Percentiles rank a stretch among this genome's conserved stretches.
Evolutionary conservation across 1,140 invertebrate species (phyloP).

Genomic region (Hyphantria cunea): DNA sequence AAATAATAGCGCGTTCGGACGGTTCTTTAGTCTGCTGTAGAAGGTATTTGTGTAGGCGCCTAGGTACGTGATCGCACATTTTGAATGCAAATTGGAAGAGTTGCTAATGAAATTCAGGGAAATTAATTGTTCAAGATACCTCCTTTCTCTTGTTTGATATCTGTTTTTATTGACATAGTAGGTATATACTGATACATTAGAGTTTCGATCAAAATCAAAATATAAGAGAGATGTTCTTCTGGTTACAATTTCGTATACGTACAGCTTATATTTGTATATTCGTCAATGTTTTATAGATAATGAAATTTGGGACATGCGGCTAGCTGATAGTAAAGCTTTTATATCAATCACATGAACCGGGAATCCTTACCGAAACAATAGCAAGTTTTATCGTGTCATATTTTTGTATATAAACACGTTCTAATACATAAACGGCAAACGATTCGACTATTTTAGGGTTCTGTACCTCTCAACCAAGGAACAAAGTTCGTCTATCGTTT

Average conservation of each 20-base stretch:
- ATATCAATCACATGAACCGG: neutral
- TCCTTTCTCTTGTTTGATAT: slow-evolving; percentile 6
- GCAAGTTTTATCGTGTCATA: neutral
- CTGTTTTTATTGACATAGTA: slow-evolving; percentile 12
- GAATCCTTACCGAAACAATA: neutral
- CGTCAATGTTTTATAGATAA: neutral
- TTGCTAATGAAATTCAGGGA: slow-evolving; percentile 62
- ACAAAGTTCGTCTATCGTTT: too few species aligned
- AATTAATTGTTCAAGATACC: slow-evolving; percentile 28
- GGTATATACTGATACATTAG: slow-evolving; percentile 4
- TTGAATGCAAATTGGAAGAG: slow-evolving; percentile 69
- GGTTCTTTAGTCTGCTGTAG: slow-evolving; percentile 62
- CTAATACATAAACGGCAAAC: neutral
- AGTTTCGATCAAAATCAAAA: neutral
- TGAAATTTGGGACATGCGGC: neutral
- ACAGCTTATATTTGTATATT: neutral
- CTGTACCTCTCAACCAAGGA: neutral
- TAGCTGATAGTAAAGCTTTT: neutral
- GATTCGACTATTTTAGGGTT: neutral
- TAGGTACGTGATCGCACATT: slow-evolving; percentile 70
- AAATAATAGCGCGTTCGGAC: slow-evolving; percentile 73
- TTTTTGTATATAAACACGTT: neutral
- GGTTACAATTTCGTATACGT: neutral
- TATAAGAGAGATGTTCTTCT: neutral
- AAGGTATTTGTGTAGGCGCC: slow-evolving; percentile 62